Evolutionary conservation across 2,888 invertebrate species (phyloP).

Genomic region (Lasioglossum calceatum): DNA sequence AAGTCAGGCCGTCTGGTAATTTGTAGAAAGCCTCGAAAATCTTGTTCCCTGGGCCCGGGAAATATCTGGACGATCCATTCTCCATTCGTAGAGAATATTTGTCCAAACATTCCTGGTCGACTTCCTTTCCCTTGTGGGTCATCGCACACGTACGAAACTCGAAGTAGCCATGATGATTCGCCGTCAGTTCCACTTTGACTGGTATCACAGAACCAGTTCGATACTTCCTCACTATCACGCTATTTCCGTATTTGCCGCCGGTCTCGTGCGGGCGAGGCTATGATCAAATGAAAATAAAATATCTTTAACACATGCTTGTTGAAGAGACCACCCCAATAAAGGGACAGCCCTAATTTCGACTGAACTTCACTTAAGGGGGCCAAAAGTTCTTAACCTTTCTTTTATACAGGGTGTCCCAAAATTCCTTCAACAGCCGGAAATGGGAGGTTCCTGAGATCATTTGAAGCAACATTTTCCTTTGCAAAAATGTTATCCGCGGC

Average conservation of each 20-base stretch:
- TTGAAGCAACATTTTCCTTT: no score
- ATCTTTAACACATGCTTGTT: not conserved
- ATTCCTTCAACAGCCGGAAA: no score
- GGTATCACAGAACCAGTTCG: conserved; percentile 88
- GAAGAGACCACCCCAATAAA: not conserved
- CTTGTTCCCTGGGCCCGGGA: conserved; percentile 91
- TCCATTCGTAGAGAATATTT: conserved; percentile 87
- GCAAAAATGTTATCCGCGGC: no score
- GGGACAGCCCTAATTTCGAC: no score
- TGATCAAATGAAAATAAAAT: conserved; percentile 35
- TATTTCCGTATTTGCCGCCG: conserved; percentile 93
- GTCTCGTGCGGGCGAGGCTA: conserved; percentile 92
- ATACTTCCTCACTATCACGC: conserved; percentile 93
- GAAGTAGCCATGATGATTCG: conserved; percentile 94
- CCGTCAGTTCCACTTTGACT: conserved; percentile 93
- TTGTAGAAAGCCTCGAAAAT: conserved; percentile 91
- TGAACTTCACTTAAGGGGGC: no score
- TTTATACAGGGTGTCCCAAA: no score
- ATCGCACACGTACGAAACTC: conserved; percentile 94
- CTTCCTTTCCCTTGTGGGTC: conserved; percentile 86
- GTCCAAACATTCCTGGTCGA: conserved; percentile 92
- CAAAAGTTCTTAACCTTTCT: no score
- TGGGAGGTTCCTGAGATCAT: no score
- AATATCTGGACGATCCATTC: conserved; percentile 87
- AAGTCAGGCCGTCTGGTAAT: conserved; percentile 88